A percentile compares a stretch with the other conserved stretches of the same genome.
Conservation (phyloP, 1,140 invertebrate genomes). For the Bombus cullumanus region DNA sequence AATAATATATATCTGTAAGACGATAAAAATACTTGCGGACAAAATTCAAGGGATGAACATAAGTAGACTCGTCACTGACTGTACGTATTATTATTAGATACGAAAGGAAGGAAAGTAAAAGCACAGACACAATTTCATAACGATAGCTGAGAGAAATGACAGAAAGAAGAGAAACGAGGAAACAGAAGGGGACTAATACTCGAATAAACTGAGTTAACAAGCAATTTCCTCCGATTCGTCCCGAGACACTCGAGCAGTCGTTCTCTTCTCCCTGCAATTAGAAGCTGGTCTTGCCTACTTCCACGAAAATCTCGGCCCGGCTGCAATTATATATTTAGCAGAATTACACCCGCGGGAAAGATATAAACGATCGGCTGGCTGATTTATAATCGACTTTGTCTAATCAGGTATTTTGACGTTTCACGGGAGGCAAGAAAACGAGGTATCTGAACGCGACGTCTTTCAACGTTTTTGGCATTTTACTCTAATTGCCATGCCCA, state of each 20-base stretch:
- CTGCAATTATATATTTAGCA: neutral
- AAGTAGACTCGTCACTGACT: neutral
- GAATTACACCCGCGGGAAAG: neutral
- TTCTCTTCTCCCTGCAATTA: neutral
- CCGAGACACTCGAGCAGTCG: neutral
- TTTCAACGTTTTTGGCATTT: slow-evolving; percentile 27
- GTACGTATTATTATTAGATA: neutral
- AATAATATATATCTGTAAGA: too few relatives aligned
- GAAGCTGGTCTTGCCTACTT: neutral
- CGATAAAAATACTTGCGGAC: too few relatives aligned
- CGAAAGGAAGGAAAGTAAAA: neutral
- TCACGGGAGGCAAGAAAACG: neutral
- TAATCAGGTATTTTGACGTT: slow-evolving; percentile 34
- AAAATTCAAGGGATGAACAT: neutral
- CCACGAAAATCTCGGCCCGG: neutral
- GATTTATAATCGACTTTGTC: neutral
- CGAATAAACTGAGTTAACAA: neutral
- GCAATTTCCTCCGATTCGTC: neutral
- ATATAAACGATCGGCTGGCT: neutral
- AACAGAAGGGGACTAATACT: neutral
- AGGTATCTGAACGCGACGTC: neutral
- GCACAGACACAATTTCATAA: neutral
- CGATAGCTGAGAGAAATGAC: neutral
- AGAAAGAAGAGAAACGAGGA: neutral
- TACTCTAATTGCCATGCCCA: neutral